phyloP scores from a whole-genome alignment of 2,888 invertebrate genomes.

The Serrognathus titanus region DNA sequence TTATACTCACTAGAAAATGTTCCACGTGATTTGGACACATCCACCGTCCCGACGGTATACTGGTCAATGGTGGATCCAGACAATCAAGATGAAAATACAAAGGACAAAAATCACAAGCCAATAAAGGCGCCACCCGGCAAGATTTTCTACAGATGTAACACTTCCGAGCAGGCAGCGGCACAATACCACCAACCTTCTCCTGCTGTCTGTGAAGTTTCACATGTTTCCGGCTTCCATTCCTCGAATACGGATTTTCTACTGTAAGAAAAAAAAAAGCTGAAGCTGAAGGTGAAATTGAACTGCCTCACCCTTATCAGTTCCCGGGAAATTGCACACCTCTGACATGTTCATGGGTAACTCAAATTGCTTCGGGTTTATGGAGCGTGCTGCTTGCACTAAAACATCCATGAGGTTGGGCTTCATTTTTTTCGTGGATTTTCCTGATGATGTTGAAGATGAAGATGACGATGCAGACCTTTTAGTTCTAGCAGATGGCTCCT shows the following conservation, averaged over 20 bases:
- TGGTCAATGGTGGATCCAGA: constrained; percentile 86
- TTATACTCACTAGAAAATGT: constrained; percentile 71
- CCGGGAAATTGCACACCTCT: constrained; percentile 74
- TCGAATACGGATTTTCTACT: constrained; percentile 35
- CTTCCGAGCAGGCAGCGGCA: constrained; percentile 77
- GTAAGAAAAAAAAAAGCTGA: constrained; percentile 16
- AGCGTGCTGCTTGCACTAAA: constrained; percentile 75
- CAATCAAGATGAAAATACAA: constrained; percentile 91
- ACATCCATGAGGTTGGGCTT: constrained; percentile 68
- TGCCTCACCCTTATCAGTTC: constrained; percentile 69
- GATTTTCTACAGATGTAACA: constrained; percentile 85
- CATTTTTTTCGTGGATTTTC: constrained; percentile 45
- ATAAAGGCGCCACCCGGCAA: constrained; percentile 77
- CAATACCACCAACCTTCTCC: constrained; percentile 54
- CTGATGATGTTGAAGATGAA: constrained; percentile 16
- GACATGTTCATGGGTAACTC: constrained; percentile 79
- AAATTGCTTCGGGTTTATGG: constrained; percentile 88
- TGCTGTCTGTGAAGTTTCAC: constrained; percentile 23
- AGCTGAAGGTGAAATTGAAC: background rate
- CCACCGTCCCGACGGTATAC: constrained; percentile 86
- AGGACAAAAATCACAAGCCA: constrained; percentile 94
- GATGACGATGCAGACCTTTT: constrained; percentile 39
- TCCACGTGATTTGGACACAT: constrained; percentile 98
- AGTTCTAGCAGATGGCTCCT: constrained; percentile 37
- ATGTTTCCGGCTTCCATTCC: constrained; percentile 17